These are phyloP conservation scores for Apantesis nais DNA, from an alignment of 2,888 invertebrate species.

Conservation along the genomic window DNA sequence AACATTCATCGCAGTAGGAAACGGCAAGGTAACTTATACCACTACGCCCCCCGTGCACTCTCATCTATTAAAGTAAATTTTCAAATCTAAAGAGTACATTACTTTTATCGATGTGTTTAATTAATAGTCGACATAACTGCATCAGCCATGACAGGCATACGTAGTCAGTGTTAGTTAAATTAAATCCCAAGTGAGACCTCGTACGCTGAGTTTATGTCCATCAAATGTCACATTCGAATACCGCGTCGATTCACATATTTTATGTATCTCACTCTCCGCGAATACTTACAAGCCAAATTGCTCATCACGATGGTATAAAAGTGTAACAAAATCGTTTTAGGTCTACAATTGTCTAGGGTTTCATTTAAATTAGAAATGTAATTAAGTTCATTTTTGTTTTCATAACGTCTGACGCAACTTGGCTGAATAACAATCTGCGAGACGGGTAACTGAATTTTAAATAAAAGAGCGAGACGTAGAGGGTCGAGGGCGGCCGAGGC, in stretches of 20 bases:
- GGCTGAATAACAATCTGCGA: slow-evolving; percentile 79
- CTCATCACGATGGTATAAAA: slow-evolving; percentile 50
- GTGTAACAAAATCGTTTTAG: slow-evolving; percentile 20
- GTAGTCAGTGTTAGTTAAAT: slow-evolving; percentile 42
- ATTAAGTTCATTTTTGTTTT: slow-evolving; percentile 76
- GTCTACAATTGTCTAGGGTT: slow-evolving; percentile 28
- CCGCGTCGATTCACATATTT: slow-evolving; percentile 55
- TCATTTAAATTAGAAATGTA: slow-evolving; percentile 62
- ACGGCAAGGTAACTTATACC: too few species aligned
- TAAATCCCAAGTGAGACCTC: slow-evolving; percentile 69
- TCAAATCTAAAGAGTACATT: not conserved
- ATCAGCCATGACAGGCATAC: slow-evolving; percentile 34
- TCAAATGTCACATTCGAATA: slow-evolving; percentile 84
- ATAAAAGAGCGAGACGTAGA: slow-evolving; percentile 79
- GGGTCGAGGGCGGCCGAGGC: slow-evolving; percentile 67
- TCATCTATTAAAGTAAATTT: too few species aligned
- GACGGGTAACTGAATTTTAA: slow-evolving; percentile 82
- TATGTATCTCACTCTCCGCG: slow-evolving; percentile 48
- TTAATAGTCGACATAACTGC: slow-evolving; percentile 17
- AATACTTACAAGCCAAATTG: slow-evolving; percentile 61
- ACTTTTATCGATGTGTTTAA: slow-evolving; percentile 14
- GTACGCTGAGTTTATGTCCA: slow-evolving; percentile 72
- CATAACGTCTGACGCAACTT: slow-evolving; percentile 70
- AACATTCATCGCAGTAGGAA: too few species aligned
- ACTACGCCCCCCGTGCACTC: too few species aligned